A percentile compares a stretch with the other conserved stretches of the same genome.
phyloP scores from a whole-genome alignment of 2,797 vertebrate genomes.

The Esox lucius region DNA sequence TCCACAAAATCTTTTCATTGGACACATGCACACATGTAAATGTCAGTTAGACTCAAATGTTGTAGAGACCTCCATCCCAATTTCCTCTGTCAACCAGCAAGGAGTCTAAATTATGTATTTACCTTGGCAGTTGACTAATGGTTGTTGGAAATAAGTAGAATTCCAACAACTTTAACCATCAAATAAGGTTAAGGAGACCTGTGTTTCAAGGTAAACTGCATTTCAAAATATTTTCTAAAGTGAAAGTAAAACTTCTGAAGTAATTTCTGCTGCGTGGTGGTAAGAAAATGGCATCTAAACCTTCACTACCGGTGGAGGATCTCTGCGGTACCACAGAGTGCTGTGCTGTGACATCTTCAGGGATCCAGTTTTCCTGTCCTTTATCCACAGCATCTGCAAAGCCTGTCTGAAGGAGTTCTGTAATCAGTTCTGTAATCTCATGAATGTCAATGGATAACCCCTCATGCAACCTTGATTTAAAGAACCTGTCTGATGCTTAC shows the following conservation, averaged over 20 bases:
- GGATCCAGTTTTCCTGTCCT: constrained; percentile 3
- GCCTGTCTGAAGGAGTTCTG: neutral
- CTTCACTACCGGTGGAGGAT: neutral
- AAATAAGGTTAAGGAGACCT: neutral
- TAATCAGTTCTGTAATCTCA: neutral
- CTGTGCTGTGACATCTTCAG: neutral
- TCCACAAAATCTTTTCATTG: no score
- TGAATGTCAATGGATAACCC: neutral
- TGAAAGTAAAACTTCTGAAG: neutral
- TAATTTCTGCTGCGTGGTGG: neutral
- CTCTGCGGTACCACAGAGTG: neutral
- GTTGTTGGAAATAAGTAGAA: neutral
- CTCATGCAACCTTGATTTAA: neutral
- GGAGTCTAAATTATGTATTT: neutral
- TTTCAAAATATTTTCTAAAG: neutral
- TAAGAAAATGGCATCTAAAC: neutral
- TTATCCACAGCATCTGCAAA: neutral
- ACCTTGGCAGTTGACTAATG: neutral
- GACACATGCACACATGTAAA: neutral
- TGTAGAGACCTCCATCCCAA: neutral
- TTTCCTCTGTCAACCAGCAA: neutral
- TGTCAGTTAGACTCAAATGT: neutral
- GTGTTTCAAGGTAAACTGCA: neutral
- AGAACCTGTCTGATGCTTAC: neutral
- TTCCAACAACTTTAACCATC: neutral